A percentile compares a stretch with the other conserved stretches of the same genome.
These are phyloP conservation scores for Corythaixoides concolor DNA, from an alignment of 2,113 vertebrate genomes.

Conservation along the genomic window DNA sequence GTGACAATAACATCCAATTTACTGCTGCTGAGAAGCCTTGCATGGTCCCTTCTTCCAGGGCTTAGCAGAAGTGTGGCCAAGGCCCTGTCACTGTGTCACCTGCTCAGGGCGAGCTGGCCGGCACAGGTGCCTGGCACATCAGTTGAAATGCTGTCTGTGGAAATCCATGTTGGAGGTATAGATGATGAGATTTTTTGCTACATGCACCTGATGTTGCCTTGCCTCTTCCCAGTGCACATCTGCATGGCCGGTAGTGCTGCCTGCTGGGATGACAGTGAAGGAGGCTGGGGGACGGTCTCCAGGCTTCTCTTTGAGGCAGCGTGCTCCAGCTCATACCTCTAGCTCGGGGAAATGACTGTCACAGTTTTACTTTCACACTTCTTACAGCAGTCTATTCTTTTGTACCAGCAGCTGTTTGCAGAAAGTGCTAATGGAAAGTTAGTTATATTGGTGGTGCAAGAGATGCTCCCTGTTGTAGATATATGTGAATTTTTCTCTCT, in stretches of 20 bases:
- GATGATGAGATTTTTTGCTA: neutral
- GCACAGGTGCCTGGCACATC: neutral
- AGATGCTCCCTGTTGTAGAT: neutral
- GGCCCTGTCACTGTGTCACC: neutral
- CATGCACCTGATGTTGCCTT: neutral
- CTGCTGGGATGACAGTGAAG: too few species aligned
- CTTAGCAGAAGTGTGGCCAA: neutral
- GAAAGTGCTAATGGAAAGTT: neutral
- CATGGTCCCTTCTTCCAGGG: neutral
- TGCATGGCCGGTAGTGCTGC: accelerated
- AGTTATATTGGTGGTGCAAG: neutral
- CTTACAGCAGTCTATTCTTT: neutral
- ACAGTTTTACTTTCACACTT: neutral
- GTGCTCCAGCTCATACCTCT: neutral
- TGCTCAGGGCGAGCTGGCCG: neutral
- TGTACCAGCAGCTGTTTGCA: neutral
- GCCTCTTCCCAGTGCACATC: accelerated
- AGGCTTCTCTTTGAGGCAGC: neutral
- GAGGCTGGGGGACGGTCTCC: neutral
- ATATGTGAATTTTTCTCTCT: neutral
- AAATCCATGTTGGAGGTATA: neutral
- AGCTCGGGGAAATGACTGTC: neutral
- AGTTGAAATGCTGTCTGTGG: neutral
- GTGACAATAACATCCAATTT: neutral
- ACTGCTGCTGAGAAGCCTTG: neutral